Conservation (phyloP, 2,888 invertebrate genomes). For the Mimas tiliae region DNA sequence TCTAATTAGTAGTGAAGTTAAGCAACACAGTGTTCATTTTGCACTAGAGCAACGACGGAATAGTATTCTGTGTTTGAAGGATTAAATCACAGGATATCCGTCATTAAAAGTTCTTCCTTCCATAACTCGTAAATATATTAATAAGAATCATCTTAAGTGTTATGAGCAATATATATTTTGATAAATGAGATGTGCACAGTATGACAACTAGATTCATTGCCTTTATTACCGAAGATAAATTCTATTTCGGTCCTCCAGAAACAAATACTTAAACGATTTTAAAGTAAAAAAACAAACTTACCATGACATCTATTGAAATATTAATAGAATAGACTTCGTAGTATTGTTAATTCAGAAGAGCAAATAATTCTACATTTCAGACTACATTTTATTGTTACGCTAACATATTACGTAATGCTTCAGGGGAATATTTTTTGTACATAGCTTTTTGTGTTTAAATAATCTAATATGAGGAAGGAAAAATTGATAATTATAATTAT, state of each 20-base stretch:
- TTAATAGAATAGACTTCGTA: not conserved
- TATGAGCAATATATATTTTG: not conserved
- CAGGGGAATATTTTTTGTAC: not conserved
- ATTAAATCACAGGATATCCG: slow-evolving; percentile 29
- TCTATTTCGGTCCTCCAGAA: not conserved
- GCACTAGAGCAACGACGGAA: not conserved
- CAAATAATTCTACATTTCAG: slow-evolving; percentile 8
- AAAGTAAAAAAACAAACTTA: not conserved
- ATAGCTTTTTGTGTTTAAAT: not conserved
- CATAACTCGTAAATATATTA: slow-evolving; percentile 38
- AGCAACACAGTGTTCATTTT: not conserved
- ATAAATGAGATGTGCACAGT: not conserved
- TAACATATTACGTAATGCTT: slow-evolving; percentile 3
- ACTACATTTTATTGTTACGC: not conserved
- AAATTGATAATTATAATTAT: not conserved
- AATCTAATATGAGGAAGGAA: not conserved
- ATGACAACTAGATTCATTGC: not conserved
- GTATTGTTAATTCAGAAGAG: not conserved
- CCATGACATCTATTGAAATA: not conserved
- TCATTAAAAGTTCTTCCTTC: slow-evolving; percentile 32
- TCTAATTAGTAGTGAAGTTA: slow-evolving; percentile 5
- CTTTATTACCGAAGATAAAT: not conserved
- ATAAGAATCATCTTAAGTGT: not conserved
- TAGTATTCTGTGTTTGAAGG: slow-evolving; percentile 19
- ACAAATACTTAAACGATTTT: not conserved